phyloP scores from a whole-genome alignment of 2,888 invertebrate genomes.

The Plutella xylostella region DNA sequence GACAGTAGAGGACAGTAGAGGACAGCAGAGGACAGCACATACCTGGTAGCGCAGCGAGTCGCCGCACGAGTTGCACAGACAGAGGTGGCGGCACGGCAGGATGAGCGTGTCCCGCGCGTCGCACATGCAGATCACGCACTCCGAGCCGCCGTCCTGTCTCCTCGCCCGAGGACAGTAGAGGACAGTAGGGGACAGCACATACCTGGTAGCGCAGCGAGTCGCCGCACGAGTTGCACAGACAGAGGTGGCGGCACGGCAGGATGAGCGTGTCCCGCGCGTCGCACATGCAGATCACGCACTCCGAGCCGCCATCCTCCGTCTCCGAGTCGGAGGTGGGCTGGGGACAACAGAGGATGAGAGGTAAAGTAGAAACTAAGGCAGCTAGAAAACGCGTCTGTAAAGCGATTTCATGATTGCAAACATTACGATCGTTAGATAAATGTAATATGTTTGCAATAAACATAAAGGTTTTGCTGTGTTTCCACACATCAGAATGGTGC shows the following conservation, averaged over 20 bases:
- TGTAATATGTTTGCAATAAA: no score
- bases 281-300: slow-evolving; percentile 99
- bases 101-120: slow-evolving; percentile 97
- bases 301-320: slow-evolving; percentile 93
- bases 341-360: background rate
- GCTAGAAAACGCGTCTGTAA: no score
- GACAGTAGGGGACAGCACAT: no score
- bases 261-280: slow-evolving; percentile 97
- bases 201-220: slow-evolving; percentile 95
- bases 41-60: slow-evolving; percentile 96
- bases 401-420: no score
- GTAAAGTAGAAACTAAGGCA: no score
- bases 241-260: slow-evolving; percentile 97
- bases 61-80: slow-evolving; percentile 96
- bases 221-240: slow-evolving; percentile 96
- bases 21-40: no score
- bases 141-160: slow-evolving; percentile 95
- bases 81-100: slow-evolving; percentile 97
- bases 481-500: no score
- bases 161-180: no score
- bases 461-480: no score
- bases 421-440: no score
- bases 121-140: slow-evolving; percentile 99
- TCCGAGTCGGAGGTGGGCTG: slow-evolving; percentile 81
- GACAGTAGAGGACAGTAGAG: no score